Percentiles rank a stretch among this genome's conserved stretches.
Conservation (phyloP, 2,113 vertebrate genomes). For the Callorhinus ursinus region DNA sequence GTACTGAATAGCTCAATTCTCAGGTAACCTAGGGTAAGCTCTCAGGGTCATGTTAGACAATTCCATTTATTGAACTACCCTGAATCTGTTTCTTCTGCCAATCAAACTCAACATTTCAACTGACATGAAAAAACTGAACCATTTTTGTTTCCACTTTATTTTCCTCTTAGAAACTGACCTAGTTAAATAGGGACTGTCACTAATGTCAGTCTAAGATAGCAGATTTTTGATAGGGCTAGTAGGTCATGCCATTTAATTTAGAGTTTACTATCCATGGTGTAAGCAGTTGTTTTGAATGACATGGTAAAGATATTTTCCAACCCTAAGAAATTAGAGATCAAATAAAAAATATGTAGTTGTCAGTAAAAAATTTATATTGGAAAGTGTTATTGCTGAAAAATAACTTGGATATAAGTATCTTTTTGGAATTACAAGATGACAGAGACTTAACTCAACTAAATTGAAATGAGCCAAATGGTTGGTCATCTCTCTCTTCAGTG, state of each 20-base stretch:
- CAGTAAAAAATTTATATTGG: background rate
- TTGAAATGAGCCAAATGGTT: background rate
- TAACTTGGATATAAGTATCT: background rate
- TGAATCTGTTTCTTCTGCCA: slow-evolving; percentile 28
- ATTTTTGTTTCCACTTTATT: slow-evolving; percentile 66
- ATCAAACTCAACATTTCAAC: slow-evolving; percentile 45
- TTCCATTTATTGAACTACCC: slow-evolving; percentile 21
- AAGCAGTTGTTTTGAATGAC: slow-evolving; percentile 62
- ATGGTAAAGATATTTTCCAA: slow-evolving; percentile 39
- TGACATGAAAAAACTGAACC: slow-evolving; percentile 55
- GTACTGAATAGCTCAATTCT: background rate
- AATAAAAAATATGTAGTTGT: slow-evolving; percentile 18
- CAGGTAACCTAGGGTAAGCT: background rate
- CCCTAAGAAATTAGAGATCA: slow-evolving; percentile 42
- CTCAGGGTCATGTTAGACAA: background rate
- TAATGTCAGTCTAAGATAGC: slow-evolving; percentile 45
- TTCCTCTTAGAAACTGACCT: slow-evolving; percentile 62
- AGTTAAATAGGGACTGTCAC: slow-evolving; percentile 49
- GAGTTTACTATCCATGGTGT: background rate
- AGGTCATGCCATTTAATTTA: slow-evolving; percentile 54
- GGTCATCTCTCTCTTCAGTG: background rate
- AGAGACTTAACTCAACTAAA: background rate
- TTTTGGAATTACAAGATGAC: background rate
- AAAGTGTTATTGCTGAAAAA: slow-evolving; percentile 28
- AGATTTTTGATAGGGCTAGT: slow-evolving; percentile 36